Base-by-base conservation (phyloP, 1,140 invertebrate species). In the Berghia stephanieae region DNA sequence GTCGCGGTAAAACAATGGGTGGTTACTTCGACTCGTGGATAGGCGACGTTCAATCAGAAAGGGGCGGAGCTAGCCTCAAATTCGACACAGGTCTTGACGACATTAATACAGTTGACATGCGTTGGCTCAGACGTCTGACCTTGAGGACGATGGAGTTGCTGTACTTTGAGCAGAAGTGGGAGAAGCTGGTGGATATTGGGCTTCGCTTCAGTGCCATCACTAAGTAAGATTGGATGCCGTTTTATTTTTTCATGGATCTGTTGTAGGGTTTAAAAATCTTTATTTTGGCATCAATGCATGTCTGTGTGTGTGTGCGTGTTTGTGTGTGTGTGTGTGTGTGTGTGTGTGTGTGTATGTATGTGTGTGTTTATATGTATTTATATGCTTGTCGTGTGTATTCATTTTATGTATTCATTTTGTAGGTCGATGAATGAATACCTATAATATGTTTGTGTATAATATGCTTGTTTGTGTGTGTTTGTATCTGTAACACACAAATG, bases 71-170 rank as follows among this genome's bases (percentile, higher is more conserved):
- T 36, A 85, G 83, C 75, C 80, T 89, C 16, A 88, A 84, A 79
- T 88, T 88, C 85, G 89, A 89, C 49, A 36, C 78, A 34, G 83
- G 81, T 43, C 72, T 88, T 49, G 89, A 90, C 83, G 86, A 89
- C 78, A 79, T 81, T 66, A 87, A 82, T 78, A 75, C 79, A 1
- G 79, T 86, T 34, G 89, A 90, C 79, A 57, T 84, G 10, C 82
- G 85, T 60, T 89, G 83, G 78, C 75, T 88, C 16, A 77, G 83
- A 21, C 77, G 86, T n/a, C 78, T 89, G 55, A 81, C 86, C 3
- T 82, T 89, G 42, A 49, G 87, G 31, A 83, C 85, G 16, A 40
- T 90, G 18, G 88, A 89, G 77, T 69, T 88, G 40, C 79, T 90
- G 36, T 87, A 84, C 73, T 81, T 83, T 79, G 83, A 88, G 60